A percentile compares a stretch with the other conserved stretches of the same genome.
phyloP scores from a whole-genome alignment of 2,888 invertebrate genomes.

The Metopia argyrocephala region DNA sequence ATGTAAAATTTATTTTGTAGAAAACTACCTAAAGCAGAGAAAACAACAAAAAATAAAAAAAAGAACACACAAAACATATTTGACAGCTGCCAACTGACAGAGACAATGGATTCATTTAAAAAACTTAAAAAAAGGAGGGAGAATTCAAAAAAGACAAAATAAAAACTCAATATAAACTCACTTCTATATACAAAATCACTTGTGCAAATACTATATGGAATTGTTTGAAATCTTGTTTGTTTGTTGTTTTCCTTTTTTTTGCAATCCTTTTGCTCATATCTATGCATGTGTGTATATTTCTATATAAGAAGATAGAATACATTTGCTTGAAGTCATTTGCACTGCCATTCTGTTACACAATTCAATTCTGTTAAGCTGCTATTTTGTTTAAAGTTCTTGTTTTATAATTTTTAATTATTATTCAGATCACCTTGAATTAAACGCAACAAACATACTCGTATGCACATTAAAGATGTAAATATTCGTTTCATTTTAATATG shows the following conservation, averaged over 20 bases:
- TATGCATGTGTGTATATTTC: not conserved
- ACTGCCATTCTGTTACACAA: not conserved
- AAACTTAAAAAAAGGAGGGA: not conserved
- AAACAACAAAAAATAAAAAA: constrained; percentile 2
- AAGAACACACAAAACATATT: constrained; percentile 3
- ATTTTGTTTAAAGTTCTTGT: not conserved
- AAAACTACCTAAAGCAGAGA: constrained; percentile 39
- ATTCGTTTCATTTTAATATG: constrained; percentile 43
- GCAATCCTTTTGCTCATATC: no score
- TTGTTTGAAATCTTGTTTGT: not conserved
- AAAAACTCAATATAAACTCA: not conserved
- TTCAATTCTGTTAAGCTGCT: not conserved
- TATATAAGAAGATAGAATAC: not conserved
- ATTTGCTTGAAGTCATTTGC: not conserved
- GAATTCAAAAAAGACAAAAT: not conserved
- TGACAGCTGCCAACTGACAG: constrained; percentile 61
- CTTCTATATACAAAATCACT: not conserved
- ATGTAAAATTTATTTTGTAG: constrained; percentile 37
- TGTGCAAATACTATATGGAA: not conserved
- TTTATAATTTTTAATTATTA: not conserved
- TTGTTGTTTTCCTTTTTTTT: not conserved
- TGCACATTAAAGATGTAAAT: constrained; percentile 2
- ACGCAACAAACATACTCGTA: no score
- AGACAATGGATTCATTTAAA: constrained; percentile 54
- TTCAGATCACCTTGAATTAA: not conserved